These are phyloP conservation scores for Malacoraja senta DNA, from an alignment of 2,797 vertebrate species.

Conservation along the genomic window DNA sequence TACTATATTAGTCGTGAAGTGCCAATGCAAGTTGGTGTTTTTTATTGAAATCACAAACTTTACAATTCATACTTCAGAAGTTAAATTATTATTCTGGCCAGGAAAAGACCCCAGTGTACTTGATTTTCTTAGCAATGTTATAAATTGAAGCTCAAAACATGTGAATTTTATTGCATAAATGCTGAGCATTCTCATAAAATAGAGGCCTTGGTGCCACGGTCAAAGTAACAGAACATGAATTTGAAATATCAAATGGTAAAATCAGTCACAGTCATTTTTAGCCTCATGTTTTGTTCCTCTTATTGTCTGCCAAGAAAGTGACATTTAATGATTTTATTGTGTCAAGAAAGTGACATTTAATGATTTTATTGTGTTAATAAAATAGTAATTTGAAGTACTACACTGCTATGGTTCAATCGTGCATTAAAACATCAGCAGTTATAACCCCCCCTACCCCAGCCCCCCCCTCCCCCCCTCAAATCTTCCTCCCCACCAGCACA, in stretches of 20 bases:
- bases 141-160: neutral
- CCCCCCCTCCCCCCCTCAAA: neutral
- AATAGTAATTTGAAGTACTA: neutral
- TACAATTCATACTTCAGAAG: neutral
- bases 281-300: neutral
- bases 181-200: slow-evolving; percentile 11
- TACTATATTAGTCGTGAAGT: neutral
- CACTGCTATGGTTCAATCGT: neutral
- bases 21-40: neutral
- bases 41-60: neutral
- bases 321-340: neutral
- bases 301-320: neutral
- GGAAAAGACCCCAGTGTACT: neutral
- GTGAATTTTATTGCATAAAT: neutral
- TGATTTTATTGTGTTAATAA: neutral
- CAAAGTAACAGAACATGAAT: neutral
- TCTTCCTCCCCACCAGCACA: neutral
- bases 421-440: neutral
- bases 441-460: no score
- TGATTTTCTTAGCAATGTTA: neutral
- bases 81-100: neutral
- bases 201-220: neutral
- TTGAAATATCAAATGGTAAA: neutral
- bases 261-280: neutral
- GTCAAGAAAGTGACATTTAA: neutral